Base-by-base conservation (phyloP, 2,888 invertebrate genomes). In the Apoderus coryli region DNA sequence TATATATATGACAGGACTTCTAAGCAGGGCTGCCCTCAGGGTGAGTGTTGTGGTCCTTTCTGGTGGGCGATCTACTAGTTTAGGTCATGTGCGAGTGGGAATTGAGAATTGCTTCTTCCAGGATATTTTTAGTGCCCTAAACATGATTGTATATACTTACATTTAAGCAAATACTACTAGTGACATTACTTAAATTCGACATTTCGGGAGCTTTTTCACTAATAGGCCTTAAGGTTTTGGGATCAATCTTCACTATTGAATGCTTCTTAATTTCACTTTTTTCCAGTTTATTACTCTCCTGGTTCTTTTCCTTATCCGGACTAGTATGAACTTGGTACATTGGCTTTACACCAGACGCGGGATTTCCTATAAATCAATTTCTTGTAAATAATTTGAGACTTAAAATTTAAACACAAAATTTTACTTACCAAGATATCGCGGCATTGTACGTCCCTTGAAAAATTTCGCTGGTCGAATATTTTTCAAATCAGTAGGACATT, bases 271-370 rank as follows among this genome's bases (percentile, higher is more conserved):
- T 58, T 35, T 59, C 58, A 14, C 44, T 45, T 32, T 52, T 53
- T 26, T 46, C 48, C n/a, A 37, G 10, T 15, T 42, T 44, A 6
- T 15, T 13, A n/a, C 19, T 22, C 12, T 41, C 37, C 15, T 35
- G 25, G 7, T 22, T 26, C 26, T 55, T 54, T 9, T 57, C 56
- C 36, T 52, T 50, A 2, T 63, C 62, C 2, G 57, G 58, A 23
- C 56, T 53, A 1, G 43, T 37, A 19, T 55, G 55, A 2, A 65
- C 59, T 5, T 64, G 63, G 38, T 67, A 70, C 61, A 69, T 63
- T 0, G 69, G 69, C 37, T 69, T 69, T 1, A 69, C 69, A 0
- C 69, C 69, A 0, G 68, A 67, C 0, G 68, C 64, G 0, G 69
- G 70, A 44, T 68, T 68, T 0, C 65, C 65, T 34, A 66, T 42